Base-by-base conservation (phyloP, 64 coral and sea anemone species). In the Trachythela sp. region DNA sequence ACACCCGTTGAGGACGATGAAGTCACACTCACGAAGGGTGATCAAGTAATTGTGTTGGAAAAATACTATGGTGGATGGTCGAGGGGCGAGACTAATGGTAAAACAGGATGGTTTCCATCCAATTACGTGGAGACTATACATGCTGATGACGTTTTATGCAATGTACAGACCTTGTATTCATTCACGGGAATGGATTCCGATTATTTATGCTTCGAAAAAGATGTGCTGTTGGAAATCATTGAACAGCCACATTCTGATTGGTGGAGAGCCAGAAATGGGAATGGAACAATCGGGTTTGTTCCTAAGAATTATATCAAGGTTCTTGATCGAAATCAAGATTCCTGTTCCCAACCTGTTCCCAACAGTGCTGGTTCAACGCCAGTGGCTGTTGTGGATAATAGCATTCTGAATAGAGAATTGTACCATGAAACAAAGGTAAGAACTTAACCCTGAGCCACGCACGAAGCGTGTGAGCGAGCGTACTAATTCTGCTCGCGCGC, bases 31-130 rank as follows among this genome's bases (percentile, higher is more conserved):
- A 99, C 88, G 27, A 93, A 94, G 27, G 91, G 93, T 30, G 93
- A 99, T 70, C 76, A 67, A 38, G 76, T 99, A 58, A 64, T 91
- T 48, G 96, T 99, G 56, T 51, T 99, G 51, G 96, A 99, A 75
- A 99, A 94, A 54, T 89, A 99, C 52, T 77, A 89, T 33, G 96
- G 95, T 83, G 96, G 95, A 13, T 98, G 95, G 95, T 98, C 93
- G 95, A 98, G 94, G 56, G 95, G 95, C 13, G 86, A 87, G 18
- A 59, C 91, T 54, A 88, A 92, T 48, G 80, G 26, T 29, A 91
- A 75, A 27, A 36, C 83, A 13, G 95, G 95, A 8, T 98, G 95
- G 95, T 98, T 98, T 85, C 95, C 95, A 20, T 98, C 95, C 6
- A 98, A 98, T 83, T 98, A 98, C 86, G 88, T 86, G 1, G 93